Evolutionary conservation across 2,797 vertebrate species (phyloP).

Genomic region (Ficedula albicollis): DNA sequence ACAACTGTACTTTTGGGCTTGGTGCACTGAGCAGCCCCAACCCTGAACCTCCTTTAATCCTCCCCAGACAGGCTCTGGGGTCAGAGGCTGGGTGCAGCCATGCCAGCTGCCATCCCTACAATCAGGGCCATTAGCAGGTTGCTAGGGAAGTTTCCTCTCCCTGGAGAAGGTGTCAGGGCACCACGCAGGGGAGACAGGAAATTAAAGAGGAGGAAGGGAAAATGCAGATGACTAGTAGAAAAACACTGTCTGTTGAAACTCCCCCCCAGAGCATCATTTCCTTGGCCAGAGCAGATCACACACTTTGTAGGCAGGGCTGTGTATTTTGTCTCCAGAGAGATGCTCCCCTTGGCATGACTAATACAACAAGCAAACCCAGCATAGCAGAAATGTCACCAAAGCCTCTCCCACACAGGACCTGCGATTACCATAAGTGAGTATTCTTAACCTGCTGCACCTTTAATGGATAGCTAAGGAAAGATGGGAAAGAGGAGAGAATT

Average conservation of each 20-base stretch:
- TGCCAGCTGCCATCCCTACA: not conserved
- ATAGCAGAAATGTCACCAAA: conserved; percentile 19
- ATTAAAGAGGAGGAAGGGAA: not conserved
- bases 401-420: not conserved
- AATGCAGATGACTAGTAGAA: not conserved
- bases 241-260: not conserved
- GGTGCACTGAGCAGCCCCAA: not conserved
- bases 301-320: not conserved
- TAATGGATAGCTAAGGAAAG: not conserved
- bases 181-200: not conserved
- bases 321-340: not conserved
- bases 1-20: fast-evolving
- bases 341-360: not conserved
- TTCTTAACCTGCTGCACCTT: conserved; percentile 9
- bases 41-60: not conserved
- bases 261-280: not conserved
- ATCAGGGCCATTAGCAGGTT: not conserved
- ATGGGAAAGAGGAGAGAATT: not conserved
- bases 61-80: not conserved
- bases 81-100: not conserved
- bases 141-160: not conserved
- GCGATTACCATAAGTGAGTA: not conserved
- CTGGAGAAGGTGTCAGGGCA: not conserved
- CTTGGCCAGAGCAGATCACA: not conserved
- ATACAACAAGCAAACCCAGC: not conserved